A percentile compares a stretch with the other conserved stretches of the same genome.
Evolutionary conservation across 2,113 vertebrate genomes (phyloP).

Genomic region (Passer domesticus): DNA sequence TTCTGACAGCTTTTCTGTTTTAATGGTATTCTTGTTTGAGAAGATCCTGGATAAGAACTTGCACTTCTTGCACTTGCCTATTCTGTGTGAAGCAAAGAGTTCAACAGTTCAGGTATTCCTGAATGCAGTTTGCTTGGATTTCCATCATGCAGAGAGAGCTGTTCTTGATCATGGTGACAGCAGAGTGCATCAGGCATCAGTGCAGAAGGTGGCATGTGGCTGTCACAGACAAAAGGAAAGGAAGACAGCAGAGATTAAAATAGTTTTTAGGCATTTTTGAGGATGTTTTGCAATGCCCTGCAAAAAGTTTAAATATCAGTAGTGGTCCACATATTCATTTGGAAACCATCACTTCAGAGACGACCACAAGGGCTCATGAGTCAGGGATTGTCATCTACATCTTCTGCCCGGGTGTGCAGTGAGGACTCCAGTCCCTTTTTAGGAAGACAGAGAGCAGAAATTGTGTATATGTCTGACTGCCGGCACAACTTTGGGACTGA

Average conservation of each 20-base stretch:
- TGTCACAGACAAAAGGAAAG: background rate
- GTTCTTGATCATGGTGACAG: background rate
- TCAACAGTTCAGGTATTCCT: background rate
- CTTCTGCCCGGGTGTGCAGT: background rate
- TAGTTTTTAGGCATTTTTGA: background rate
- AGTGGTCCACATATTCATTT: background rate
- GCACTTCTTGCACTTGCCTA: background rate
- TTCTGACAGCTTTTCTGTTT: background rate
- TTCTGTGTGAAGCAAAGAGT: background rate
- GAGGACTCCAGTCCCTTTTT: background rate
- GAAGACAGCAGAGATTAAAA: background rate
- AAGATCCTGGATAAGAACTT: background rate
- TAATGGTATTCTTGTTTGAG: background rate
- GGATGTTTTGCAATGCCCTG: background rate
- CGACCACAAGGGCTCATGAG: rapidly evolving
- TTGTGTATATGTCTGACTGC: background rate
- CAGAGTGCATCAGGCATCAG: background rate
- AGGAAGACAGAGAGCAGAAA: background rate
- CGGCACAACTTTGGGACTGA: background rate
- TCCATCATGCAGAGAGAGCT: background rate
- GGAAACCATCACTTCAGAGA: background rate
- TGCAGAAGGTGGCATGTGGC: background rate
- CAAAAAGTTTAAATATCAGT: background rate
- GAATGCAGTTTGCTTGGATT: background rate
- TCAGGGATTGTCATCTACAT: rapidly evolving